Base-by-base conservation (phyloP, 2,113 vertebrate species). In the Charadrius vociferus region DNA sequence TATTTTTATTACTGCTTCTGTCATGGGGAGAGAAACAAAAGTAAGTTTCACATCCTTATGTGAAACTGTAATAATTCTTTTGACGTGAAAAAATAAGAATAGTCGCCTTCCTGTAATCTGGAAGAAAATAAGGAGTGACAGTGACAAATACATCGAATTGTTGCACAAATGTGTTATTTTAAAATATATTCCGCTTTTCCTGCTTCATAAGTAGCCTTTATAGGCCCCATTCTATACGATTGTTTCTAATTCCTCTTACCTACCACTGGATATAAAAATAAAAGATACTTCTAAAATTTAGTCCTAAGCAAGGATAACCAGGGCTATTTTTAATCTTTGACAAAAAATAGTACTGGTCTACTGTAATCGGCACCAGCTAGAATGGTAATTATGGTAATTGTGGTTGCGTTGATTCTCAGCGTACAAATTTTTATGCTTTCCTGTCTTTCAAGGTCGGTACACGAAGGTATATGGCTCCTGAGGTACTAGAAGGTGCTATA, bases 401-500 rank as follows among this genome's bases (percentile, higher is more conserved):
- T 18, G 68, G 24, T 41, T 8, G 0, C 6, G 27, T 8, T 23
- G 39, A 27, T 65, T 47, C 10, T 10, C 8, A 2, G 26, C 1
- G 19, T 29, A 8, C n/a, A 26, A 20, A 21, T 6, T 3, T 5
- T 12, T 14, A 1, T 15, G 37, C 30, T 71, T 43, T 12, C 9
- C 36, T 75, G 68, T 58, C 95, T 95, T 86, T 94, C 36, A 68
- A 99, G 99, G 99, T 99, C 88, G 99, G 99, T 59, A 99, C 99
- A 16, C 98, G 99, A 81, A 98, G 99, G 81, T 99, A 99, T 96
- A 99, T 99, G 99, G 99, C 99, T 90, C 99, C 99, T 2, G 99
- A 99, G 95, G 99, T 99, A n/a, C 98, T 99, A 65, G 99, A 99
- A 97, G 99, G 99, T 26, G 99, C 99, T 89, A 99, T 99, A 84